Evolutionary conservation across 2,113 vertebrate genomes (phyloP).

Genomic region (Embiotoca jacksoni): DNA sequence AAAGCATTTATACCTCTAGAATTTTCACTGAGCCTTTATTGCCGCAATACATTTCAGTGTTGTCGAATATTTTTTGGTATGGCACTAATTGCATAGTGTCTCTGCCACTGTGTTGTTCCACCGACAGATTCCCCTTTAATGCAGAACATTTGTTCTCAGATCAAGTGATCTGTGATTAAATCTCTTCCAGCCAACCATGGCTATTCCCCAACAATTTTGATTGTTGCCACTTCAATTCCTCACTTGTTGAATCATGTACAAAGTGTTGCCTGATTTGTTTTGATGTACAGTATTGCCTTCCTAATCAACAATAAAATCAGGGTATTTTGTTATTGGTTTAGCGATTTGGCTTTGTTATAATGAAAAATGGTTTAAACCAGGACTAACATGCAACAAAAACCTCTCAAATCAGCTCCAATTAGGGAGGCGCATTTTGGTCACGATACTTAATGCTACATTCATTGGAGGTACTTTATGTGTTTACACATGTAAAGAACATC

Average conservation of each 20-base stretch:
- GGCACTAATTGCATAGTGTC: not conserved
- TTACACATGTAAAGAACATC: no score
- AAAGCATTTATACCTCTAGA: not conserved
- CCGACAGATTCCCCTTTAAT: not conserved
- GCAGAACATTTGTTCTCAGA: not conserved
- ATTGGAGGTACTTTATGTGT: no score
- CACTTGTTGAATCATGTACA: not conserved
- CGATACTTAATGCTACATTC: no score
- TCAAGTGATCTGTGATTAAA: not conserved
- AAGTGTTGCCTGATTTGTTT: not conserved
- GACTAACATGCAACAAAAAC: not conserved
- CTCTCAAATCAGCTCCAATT: not conserved
- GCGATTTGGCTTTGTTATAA: no score
- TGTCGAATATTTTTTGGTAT: not conserved
- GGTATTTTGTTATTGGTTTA: not conserved
- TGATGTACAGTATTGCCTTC: not conserved
- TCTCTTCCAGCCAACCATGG: not conserved
- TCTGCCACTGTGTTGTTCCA: slow-evolving; percentile 1
- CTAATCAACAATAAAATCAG: not conserved
- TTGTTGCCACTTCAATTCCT: not conserved
- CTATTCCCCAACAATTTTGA: not conserved
- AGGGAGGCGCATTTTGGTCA: not conserved
- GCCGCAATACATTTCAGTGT: not conserved
- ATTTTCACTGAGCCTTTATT: not conserved
- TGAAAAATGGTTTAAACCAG: slow-evolving; percentile 1